phyloP scores from a whole-genome alignment of 2,113 vertebrate species.

The Dendropsophus ebraccatus region DNA sequence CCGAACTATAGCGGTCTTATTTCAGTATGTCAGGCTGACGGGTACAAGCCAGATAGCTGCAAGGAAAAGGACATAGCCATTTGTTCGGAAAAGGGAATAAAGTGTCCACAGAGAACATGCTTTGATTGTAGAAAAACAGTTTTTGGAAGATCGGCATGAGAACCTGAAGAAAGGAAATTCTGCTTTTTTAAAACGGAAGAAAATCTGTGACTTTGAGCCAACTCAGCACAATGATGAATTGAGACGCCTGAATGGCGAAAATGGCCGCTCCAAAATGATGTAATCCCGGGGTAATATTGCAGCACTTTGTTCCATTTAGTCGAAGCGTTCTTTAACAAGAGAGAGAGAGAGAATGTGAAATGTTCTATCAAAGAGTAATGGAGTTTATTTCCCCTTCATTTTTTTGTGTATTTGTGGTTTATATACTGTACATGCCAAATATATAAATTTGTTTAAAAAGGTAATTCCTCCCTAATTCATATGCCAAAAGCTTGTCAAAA shows the following conservation, averaged over 20 bases:
- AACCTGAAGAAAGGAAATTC: conserved; percentile 44
- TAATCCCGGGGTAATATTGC: conserved; percentile 37
- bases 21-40: conserved; percentile 4
- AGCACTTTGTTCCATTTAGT: conserved; percentile 37
- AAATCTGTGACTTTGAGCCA: conserved; percentile 43
- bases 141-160: conserved; percentile 32
- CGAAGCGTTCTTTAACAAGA: neutral
- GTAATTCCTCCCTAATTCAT: neutral
- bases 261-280: conserved; percentile 31
- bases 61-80: conserved; percentile 18
- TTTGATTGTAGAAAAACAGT: conserved; percentile 17
- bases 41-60: conserved; percentile 23
- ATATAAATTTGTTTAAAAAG: neutral
- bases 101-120: conserved; percentile 18
- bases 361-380: neutral
- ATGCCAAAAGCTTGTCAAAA: neutral
- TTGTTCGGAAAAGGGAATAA: conserved; percentile 13
- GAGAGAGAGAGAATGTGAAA: neutral
- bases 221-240: conserved; percentile 32
- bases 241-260: conserved; percentile 31
- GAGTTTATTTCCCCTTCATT: neutral
- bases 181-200: neutral
- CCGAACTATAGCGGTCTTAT: neutral
- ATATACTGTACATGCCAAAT: neutral
- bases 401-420: neutral